These are phyloP conservation scores for Hydrotaea diabolus DNA, from an alignment of 2,888 invertebrate genomes.

Conservation along the genomic window DNA sequence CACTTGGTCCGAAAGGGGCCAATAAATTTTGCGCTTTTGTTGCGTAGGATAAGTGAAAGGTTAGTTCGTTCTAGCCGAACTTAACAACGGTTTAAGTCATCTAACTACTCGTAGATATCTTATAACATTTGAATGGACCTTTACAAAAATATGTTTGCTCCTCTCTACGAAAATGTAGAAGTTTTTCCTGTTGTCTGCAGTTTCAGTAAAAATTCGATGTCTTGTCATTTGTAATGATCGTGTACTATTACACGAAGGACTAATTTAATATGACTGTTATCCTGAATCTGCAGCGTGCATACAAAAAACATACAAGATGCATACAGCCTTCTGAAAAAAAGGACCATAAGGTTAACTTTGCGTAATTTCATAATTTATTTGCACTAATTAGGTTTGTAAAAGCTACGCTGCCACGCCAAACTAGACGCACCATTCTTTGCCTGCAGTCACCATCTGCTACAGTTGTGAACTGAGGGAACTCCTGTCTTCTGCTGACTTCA, in stretches of 20 bases:
- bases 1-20: too few relatives aligned
- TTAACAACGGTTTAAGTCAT: too few relatives aligned
- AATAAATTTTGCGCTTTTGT: too few relatives aligned
- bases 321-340: background rate
- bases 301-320: background rate
- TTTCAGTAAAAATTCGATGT: too few relatives aligned
- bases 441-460: background rate
- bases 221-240: background rate
- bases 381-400: background rate
- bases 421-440: too few relatives aligned
- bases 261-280: background rate
- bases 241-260: background rate
- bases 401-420: background rate
- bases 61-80: too few relatives aligned
- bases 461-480: background rate
- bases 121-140: too few relatives aligned
- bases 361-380: slow-evolving; percentile 2
- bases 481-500: slow-evolving; percentile 6
- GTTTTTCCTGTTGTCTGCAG: too few relatives aligned
- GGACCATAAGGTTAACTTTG: background rate
- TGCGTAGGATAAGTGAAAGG: too few relatives aligned
- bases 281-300: background rate
- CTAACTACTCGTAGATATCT: too few relatives aligned
- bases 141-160: too few relatives aligned
- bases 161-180: too few relatives aligned